These are phyloP conservation scores for Coturnix japonica DNA, from an alignment of 2,113 vertebrate genomes.

Conservation along the genomic window DNA sequence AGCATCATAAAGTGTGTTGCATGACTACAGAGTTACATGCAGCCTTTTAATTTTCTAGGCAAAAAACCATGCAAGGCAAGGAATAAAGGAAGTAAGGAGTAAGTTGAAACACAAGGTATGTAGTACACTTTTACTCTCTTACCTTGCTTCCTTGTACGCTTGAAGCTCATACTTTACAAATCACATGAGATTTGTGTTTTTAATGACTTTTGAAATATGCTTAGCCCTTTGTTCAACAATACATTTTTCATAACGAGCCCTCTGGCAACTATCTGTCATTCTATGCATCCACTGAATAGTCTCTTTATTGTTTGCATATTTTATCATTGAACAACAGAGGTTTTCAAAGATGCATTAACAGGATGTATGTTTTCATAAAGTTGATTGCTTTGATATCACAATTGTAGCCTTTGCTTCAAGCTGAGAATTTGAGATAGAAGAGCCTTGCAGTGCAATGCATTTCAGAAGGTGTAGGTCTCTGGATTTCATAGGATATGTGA, in stretches of 20 bases:
- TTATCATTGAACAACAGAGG: constrained; percentile 85
- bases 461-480: constrained; percentile 44
- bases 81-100: constrained; percentile 92
- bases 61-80: constrained; percentile 93
- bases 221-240: constrained; percentile 87
- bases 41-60: constrained; percentile 78
- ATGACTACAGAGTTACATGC: neutral
- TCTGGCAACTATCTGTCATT: constrained; percentile 88
- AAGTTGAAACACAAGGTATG: constrained; percentile 92
- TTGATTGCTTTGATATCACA: constrained; percentile 87
- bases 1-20: neutral
- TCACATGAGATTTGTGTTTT: constrained; percentile 77
- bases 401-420: constrained; percentile 83
- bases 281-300: constrained; percentile 76
- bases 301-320: constrained; percentile 90
- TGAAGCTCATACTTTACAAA: constrained; percentile 65
- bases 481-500: neutral
- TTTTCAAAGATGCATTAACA: constrained; percentile 88
- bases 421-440: constrained; percentile 49
- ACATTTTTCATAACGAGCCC: constrained; percentile 88
- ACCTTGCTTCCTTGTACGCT: constrained; percentile 42
- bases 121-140: constrained; percentile 23
- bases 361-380: constrained; percentile 91
- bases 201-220: constrained; percentile 89
- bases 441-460: constrained; percentile 19